These are phyloP conservation scores for Formica exsecta DNA, from an alignment of 1,140 invertebrate species.

Conservation along the genomic window DNA sequence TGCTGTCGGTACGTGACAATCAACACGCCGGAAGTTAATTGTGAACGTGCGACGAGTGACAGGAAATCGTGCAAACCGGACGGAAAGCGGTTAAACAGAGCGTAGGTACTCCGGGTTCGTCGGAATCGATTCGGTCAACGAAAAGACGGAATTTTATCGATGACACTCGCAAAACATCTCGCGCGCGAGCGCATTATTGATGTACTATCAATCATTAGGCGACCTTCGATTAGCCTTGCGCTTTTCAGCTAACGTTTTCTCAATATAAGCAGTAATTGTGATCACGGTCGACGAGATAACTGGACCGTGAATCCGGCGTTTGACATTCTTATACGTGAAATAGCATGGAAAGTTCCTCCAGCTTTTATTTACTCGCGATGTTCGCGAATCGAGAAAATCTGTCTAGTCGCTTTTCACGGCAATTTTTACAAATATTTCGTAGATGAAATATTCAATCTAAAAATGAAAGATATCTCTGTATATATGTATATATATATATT, in stretches of 20 bases:
- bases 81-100: slow-evolving; percentile 76
- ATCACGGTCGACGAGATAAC: slow-evolving; percentile 55
- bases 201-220: background rate
- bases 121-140: slow-evolving; percentile 33
- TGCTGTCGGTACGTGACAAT: slow-evolving; percentile 39
- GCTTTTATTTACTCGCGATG: slow-evolving; percentile 41
- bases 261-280: slow-evolving; percentile 4
- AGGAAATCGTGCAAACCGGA: slow-evolving; percentile 71
- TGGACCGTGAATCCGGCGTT: slow-evolving; percentile 66
- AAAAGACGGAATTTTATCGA: slow-evolving; percentile 53
- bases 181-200: background rate
- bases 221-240: slow-evolving; percentile 56
- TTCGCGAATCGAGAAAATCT: slow-evolving; percentile 8
- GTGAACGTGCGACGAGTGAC: slow-evolving; percentile 66
- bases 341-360: slow-evolving; percentile 47
- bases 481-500: too few species aligned
- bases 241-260: slow-evolving; percentile 55
- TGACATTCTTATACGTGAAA: slow-evolving; percentile 45
- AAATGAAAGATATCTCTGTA: background rate
- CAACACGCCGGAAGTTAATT: slow-evolving; percentile 70
- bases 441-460: background rate
- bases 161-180: background rate
- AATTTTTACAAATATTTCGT: background rate
- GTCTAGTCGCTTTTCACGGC: background rate
- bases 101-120: slow-evolving; percentile 52